These are phyloP conservation scores for Calliopsis andreniformis DNA, from an alignment of 1,140 invertebrate genomes.

Conservation along the genomic window DNA sequence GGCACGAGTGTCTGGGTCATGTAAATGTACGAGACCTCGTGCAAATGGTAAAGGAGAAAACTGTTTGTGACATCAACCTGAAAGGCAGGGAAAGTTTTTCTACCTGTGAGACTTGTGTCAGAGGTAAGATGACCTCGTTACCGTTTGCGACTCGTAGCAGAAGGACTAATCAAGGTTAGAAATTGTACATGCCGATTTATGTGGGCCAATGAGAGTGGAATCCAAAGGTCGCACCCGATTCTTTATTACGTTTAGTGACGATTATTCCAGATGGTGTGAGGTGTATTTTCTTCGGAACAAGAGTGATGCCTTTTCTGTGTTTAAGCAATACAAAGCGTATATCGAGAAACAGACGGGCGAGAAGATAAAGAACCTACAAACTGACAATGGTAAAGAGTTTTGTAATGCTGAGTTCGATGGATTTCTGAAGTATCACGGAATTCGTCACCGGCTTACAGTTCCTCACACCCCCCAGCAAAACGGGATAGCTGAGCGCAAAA, in stretches of 20 bases:
- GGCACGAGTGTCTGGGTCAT: slow-evolving; percentile 28
- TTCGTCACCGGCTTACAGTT: background rate
- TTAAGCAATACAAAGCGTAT: slow-evolving; percentile 11
- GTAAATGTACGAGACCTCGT: background rate
- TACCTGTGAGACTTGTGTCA: too few relatives aligned
- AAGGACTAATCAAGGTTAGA: too few relatives aligned
- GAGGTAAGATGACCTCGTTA: too few relatives aligned
- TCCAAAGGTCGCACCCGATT: too few relatives aligned
- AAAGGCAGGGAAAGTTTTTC: too few relatives aligned
- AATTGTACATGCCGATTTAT: too few relatives aligned
- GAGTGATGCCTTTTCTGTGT: background rate
- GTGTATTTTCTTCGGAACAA: slow-evolving; percentile 14
- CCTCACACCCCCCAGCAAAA: slow-evolving; percentile 18
- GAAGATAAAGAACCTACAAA: background rate
- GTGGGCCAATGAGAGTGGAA: too few relatives aligned
- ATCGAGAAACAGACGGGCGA: slow-evolving; percentile 1
- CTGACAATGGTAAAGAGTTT: slow-evolving; percentile 24
- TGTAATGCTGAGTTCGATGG: background rate
- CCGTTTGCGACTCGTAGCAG: too few relatives aligned
- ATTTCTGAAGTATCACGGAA: slow-evolving; percentile 13
- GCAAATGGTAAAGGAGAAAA: background rate
- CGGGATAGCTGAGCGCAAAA: slow-evolving; percentile 4
- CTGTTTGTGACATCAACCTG: too few relatives aligned
- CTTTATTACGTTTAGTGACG: too few relatives aligned
- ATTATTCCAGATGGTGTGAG: slow-evolving; percentile 19